Conservation (phyloP, 64 coral and sea anemone species). For the Montipora cactus region DNA sequence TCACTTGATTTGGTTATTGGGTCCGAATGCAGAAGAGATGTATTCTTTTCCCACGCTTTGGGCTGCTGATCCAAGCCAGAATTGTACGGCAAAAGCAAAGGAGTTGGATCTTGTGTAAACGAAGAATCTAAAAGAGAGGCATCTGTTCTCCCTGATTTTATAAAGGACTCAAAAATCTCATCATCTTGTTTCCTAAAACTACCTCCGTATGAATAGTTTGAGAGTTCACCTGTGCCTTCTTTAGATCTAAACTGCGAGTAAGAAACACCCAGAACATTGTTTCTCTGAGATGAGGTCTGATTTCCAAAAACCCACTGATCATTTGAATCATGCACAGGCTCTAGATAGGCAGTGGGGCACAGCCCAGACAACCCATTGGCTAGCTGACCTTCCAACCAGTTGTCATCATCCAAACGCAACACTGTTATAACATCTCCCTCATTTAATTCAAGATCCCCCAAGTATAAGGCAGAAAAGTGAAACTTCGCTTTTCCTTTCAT, state of each 20-base stretch:
- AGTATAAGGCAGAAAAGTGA: constrained; percentile 81
- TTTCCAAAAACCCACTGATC: background rate
- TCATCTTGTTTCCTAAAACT: background rate
- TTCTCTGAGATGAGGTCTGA: background rate
- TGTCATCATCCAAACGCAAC: constrained; percentile 75
- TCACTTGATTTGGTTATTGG: background rate
- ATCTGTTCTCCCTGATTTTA: background rate
- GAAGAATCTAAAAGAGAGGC: constrained; percentile 70
- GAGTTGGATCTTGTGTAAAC: constrained; percentile 63
- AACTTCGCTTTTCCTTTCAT: constrained; percentile 78
- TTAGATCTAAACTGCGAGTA: background rate
- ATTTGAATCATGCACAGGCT: constrained; percentile 38
- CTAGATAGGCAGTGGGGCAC: constrained; percentile 92
- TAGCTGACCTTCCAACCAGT: constrained; percentile 82
- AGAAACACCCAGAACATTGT: background rate
- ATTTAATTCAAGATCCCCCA: constrained; percentile 85
- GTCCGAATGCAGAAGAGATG: background rate
- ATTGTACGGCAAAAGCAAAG: constrained; percentile 7
- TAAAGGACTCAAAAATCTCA: background rate
- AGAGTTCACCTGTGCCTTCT: background rate
- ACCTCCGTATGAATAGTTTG: background rate
- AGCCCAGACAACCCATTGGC: constrained; percentile 63
- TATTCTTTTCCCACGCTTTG: background rate
- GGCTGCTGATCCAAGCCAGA: background rate
- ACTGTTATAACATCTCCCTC: constrained; percentile 86